phyloP scores from a whole-genome alignment of 2,888 invertebrate species.

The Schrankia costaestrigalis region DNA sequence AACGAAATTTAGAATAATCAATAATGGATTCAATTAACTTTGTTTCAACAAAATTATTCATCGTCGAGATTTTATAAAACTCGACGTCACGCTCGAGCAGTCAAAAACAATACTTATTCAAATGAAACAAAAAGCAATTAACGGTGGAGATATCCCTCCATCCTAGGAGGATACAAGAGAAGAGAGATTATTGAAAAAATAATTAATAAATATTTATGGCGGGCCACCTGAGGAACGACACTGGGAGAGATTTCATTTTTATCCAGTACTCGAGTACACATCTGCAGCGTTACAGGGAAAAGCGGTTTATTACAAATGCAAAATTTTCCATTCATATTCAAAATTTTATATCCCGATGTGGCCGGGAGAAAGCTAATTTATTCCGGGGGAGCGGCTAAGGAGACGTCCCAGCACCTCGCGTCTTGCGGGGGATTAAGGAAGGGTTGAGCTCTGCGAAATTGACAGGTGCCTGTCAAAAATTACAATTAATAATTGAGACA shows the following conservation, averaged over 20 bases:
- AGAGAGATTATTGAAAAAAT: slow-evolving; percentile 81
- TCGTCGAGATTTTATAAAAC: slow-evolving; percentile 69
- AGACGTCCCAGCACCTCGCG: slow-evolving; percentile 67
- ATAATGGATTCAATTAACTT: slow-evolving; percentile 63
- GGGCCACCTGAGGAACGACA: slow-evolving; percentile 75
- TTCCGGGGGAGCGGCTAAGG: slow-evolving; percentile 80
- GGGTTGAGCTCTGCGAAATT: slow-evolving; percentile 77
- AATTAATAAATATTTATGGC: slow-evolving; percentile 81
- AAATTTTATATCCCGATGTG: slow-evolving; percentile 91
- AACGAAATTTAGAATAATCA: slow-evolving; percentile 41
- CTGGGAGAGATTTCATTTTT: slow-evolving; percentile 65
- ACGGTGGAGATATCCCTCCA: slow-evolving; percentile 75
- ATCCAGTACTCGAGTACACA: slow-evolving; percentile 70
- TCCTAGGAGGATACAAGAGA: slow-evolving; percentile 69
- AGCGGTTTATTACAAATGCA: slow-evolving; percentile 91
- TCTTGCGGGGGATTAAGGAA: slow-evolving; percentile 78
- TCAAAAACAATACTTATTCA: slow-evolving; percentile 81
- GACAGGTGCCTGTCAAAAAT: slow-evolving; percentile 81
- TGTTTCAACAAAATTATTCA: slow-evolving; percentile 67
- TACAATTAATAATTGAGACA: slow-evolving; percentile 79
- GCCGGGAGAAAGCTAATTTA: slow-evolving; percentile 87
- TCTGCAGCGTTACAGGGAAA: slow-evolving; percentile 75
- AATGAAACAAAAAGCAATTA: slow-evolving; percentile 81
- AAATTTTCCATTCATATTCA: slow-evolving; percentile 94
- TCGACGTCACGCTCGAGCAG: slow-evolving; percentile 67